These are phyloP conservation scores for Fregetta grallaria DNA, from an alignment of 2,113 vertebrate genomes.

Conservation along the genomic window DNA sequence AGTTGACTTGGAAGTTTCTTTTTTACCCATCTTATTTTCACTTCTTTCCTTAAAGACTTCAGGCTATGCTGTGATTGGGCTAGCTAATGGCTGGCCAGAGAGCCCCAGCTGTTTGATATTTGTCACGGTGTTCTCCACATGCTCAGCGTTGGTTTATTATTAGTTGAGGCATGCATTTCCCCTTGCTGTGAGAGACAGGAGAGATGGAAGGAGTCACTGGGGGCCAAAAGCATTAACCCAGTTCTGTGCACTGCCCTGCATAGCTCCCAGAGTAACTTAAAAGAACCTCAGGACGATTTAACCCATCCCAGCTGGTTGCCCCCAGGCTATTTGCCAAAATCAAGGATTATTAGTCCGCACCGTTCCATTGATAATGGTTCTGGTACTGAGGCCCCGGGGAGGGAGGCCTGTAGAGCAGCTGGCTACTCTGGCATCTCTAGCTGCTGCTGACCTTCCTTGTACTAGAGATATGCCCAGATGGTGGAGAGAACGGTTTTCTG, in stretches of 20 bases:
- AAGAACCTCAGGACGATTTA: neutral
- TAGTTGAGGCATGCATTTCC: neutral
- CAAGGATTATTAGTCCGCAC: conserved; percentile 16
- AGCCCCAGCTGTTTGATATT: conserved; percentile 25
- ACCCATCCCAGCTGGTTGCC: conserved; percentile 16
- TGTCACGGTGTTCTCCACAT: neutral
- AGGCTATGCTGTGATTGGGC: neutral
- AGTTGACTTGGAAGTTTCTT: neutral
- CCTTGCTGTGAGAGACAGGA: neutral
- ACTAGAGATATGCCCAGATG: conserved; percentile 25
- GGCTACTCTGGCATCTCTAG: conserved; percentile 24
- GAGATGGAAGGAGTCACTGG: neutral
- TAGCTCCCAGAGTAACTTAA: neutral
- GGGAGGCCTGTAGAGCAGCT: conserved; percentile 19
- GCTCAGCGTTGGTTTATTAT: neutral
- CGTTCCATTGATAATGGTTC: conserved; percentile 13
- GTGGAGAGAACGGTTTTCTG: conserved; percentile 5
- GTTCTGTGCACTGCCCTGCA: neutral
- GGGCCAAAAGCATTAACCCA: conserved; percentile 19
- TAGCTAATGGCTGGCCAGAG: neutral
- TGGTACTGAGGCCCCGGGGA: neutral
- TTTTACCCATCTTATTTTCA: neutral
- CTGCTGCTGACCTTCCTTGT: conserved; percentile 36
- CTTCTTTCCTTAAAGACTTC: neutral
- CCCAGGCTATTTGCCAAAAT: conserved; percentile 47